phyloP scores from a whole-genome alignment of 2,113 vertebrate genomes.

The Bos indicus region DNA sequence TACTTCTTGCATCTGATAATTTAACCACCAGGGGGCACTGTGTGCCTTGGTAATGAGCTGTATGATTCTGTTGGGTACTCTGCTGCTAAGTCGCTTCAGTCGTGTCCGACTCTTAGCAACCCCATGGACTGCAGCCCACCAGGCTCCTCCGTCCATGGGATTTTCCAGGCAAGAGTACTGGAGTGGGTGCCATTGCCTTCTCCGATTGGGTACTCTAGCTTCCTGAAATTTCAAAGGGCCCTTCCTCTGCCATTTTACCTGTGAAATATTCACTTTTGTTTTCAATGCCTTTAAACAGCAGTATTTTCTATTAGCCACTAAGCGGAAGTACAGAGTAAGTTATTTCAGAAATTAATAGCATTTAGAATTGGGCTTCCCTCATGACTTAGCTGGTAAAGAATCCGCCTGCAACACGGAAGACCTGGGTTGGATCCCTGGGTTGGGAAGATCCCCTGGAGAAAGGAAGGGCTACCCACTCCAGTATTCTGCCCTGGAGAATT shows the following conservation, averaged over 20 bases:
- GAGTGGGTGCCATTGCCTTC: no score
- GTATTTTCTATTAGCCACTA: not conserved
- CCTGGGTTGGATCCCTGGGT: not conserved
- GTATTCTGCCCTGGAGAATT: not conserved
- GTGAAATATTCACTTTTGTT: not conserved
- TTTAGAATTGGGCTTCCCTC: not conserved
- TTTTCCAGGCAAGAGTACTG: no score
- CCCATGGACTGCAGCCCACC: no score
- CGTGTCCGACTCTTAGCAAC: no score
- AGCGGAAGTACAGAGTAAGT: not conserved
- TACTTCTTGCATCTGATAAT: not conserved
- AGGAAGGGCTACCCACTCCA: not conserved
- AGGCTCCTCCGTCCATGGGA: no score
- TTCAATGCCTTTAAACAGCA: not conserved
- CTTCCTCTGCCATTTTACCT: not conserved
- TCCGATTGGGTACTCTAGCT: not conserved
- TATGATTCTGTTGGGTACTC: not conserved
- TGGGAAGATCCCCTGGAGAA: not conserved
- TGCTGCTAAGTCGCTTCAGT: no score
- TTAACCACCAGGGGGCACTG: constrained; percentile 42
- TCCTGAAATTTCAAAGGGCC: not conserved
- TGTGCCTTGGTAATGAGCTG: not conserved
- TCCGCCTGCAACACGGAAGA: not conserved
- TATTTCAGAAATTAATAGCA: not conserved
- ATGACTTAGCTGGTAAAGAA: not conserved